A percentile compares a stretch with the other conserved stretches of the same genome.
Evolutionary conservation across 2,888 invertebrate species (phyloP).

Genomic region (Andrena minutula): DNA sequence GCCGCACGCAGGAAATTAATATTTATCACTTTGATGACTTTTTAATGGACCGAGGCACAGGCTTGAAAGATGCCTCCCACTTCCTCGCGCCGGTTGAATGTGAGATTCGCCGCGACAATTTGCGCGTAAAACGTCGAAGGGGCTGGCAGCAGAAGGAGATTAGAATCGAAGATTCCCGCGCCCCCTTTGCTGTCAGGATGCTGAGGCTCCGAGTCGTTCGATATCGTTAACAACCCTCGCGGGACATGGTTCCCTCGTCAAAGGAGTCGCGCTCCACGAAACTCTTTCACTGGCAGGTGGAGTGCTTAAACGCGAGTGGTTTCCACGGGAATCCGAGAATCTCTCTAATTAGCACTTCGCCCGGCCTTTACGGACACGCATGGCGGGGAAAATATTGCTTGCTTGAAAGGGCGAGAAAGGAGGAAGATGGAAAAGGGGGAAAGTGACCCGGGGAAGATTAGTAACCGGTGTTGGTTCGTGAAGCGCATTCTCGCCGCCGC

Average conservation of each 20-base stretch:
- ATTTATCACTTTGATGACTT: slow-evolving; percentile 37
- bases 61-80: neutral
- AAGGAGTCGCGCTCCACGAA: slow-evolving; percentile 22
- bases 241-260: slow-evolving; percentile 28
- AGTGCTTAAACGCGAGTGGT: slow-evolving; percentile 42
- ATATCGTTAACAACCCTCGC: slow-evolving; percentile 25
- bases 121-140: neutral
- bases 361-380: neutral
- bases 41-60: slow-evolving; percentile 32
- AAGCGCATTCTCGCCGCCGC: neutral
- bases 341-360: slow-evolving; percentile 62
- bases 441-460: neutral
- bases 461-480: neutral
- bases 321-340: slow-evolving; percentile 51
- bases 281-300: slow-evolving; percentile 2
- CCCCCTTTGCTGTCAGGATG: neutral
- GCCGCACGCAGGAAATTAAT: slow-evolving; percentile 19
- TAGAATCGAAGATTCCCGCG: neutral
- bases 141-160: neutral
- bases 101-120: neutral
- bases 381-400: slow-evolving; percentile 37
- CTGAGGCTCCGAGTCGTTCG: slow-evolving; percentile 1
- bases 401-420: neutral
- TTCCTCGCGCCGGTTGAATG: neutral
- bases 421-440: neutral